Conservation (phyloP, 2,113 vertebrate genomes). For the Theristicus caerulescens region DNA sequence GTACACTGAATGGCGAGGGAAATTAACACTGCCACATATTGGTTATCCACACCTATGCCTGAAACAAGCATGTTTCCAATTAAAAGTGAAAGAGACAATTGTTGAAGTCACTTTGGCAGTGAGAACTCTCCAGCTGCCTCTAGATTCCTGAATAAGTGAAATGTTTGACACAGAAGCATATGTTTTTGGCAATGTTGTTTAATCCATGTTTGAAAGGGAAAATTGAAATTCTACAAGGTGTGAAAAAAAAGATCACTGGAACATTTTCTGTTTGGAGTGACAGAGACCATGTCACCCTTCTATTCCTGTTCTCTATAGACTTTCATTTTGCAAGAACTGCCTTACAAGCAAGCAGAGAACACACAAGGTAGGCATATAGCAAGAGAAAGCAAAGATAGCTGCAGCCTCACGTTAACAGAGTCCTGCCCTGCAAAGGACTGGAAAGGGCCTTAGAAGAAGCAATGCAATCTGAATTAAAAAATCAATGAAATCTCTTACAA, state of each 20-base stretch:
- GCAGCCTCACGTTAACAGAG: background rate
- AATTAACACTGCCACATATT: background rate
- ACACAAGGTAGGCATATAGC: background rate
- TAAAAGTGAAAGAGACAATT: conserved; percentile 67
- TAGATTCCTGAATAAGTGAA: conserved; percentile 73
- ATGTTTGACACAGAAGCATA: conserved; percentile 78
- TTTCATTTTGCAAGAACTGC: conserved; percentile 59
- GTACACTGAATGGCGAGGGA: background rate
- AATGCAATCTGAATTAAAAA: background rate
- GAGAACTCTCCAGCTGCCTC: conserved; percentile 66
- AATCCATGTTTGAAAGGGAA: conserved; percentile 75
- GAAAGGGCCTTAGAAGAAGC: background rate
- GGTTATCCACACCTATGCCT: conserved; percentile 36
- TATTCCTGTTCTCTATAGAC: conserved; percentile 60
- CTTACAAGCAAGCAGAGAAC: conserved; percentile 31
- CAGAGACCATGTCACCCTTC: conserved; percentile 40
- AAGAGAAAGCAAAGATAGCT: background rate
- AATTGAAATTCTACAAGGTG: conserved; percentile 77
- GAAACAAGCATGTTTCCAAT: conserved; percentile 45
- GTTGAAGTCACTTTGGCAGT: conserved; percentile 54
- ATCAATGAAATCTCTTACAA: background rate
- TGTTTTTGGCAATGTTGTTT: conserved; percentile 77
- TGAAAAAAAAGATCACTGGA: conserved; percentile 64
- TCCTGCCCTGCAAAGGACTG: background rate
- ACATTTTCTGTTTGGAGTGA: conserved; percentile 64